Conservation (phyloP, 2,797 vertebrate species). For the Clamator glandarius region DNA sequence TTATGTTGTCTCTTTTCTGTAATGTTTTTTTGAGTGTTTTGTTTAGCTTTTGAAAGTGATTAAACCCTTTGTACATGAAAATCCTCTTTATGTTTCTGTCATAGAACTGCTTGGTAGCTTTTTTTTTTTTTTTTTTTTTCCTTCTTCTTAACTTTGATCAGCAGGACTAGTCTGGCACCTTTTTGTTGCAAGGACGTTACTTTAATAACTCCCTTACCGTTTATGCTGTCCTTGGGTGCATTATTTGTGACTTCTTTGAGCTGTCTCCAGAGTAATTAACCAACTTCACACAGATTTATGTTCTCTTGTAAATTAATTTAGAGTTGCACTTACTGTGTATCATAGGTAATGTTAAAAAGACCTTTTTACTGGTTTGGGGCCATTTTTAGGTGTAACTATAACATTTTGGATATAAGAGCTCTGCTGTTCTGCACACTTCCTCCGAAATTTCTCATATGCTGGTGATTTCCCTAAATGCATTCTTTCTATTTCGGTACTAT, state of each 20-base stretch:
- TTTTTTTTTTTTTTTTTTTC: neutral
- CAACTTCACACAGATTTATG: neutral
- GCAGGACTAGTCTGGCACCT: slow-evolving; percentile 3
- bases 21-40: neutral
- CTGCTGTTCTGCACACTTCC: neutral
- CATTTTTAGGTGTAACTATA: neutral
- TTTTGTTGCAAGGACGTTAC: neutral
- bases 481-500: neutral
- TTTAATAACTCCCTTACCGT: neutral
- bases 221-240: neutral
- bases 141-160: slow-evolving; percentile 25
- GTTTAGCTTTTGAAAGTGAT: slow-evolving; percentile 15
- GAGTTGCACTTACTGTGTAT: neutral
- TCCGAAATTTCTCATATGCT: neutral
- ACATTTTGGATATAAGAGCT: too few species aligned
- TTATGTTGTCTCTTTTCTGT: neutral
- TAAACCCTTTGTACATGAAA: slow-evolving; percentile 20
- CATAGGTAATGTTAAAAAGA: neutral
- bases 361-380: neutral
- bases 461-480: neutral
- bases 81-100: slow-evolving; percentile 26
- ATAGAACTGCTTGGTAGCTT: neutral
- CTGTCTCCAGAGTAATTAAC: neutral
- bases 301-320: neutral
- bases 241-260: neutral